Percentiles rank a stretch among this genome's conserved stretches.
These are phyloP conservation scores for Anseranas semipalmata DNA, from an alignment of 2,113 vertebrate genomes.

Conservation along the genomic window DNA sequence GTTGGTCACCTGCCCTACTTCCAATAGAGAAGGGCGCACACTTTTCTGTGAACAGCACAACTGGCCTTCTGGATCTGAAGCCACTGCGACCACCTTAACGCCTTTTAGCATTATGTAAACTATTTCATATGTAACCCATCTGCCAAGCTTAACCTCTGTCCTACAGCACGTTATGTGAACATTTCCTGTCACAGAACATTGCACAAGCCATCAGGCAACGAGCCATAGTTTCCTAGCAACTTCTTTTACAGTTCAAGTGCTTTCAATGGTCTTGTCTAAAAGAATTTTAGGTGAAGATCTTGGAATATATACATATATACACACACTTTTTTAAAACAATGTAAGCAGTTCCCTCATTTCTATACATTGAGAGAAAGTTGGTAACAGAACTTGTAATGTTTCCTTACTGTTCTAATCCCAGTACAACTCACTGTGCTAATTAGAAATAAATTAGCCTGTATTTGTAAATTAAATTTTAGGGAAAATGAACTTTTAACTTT, in stretches of 20 bases:
- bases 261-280: not conserved
- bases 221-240: not conserved
- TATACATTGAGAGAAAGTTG: not conserved
- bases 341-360: not conserved
- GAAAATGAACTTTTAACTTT: not conserved
- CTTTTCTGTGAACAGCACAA: fast-evolving
- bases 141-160: not conserved
- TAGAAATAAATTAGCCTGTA: fast-evolving
- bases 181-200: not conserved
- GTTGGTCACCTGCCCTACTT: not conserved
- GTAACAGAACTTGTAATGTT: fast-evolving
- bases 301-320: fast-evolving
- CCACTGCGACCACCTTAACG: not conserved
- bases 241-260: not conserved
- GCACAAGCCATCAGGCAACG: not conserved
- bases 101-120: not conserved
- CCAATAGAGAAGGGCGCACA: fast-evolving
- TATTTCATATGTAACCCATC: not conserved
- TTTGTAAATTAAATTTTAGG: not conserved
- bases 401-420: too few relatives aligned
- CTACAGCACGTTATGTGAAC: too few relatives aligned
- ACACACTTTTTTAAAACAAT: not conserved
- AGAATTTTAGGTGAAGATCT: not conserved
- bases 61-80: not conserved
- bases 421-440: too few relatives aligned